Evolutionary conservation across 2,113 vertebrate genomes (phyloP), one percentile per base, ranked within the genome.

Genomic region (Aspidoscelis tigris): DNA sequence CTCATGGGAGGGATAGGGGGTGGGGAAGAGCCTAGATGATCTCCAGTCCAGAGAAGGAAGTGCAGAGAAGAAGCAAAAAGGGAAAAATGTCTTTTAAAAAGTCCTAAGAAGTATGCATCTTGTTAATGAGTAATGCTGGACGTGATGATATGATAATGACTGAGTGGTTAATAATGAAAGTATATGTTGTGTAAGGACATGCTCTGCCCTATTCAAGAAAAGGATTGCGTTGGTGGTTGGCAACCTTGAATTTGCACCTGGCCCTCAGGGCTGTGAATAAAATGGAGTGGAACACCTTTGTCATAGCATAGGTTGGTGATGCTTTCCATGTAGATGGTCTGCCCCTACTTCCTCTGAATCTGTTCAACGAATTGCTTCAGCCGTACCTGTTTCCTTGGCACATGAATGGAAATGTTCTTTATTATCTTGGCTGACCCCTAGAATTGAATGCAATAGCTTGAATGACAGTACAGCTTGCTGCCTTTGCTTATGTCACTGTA

Each of bases 341-440:
- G 12, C 47, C 26, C n/a, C 10, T 5, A 14, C n/a, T 39, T 47
- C 12, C 44, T 41, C 21, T 73, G 41, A n/a, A 65, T 43, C 58
- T 82, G 24, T 74, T 41, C 70, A 73, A 43, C 8, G 9, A 53
- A 64, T 33, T 72, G 26, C 41, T 73, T 72, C 11, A 50, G 33
- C 82, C 89, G 22, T 55, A 89, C 11, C 74, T 91, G 4, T 43
- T 91, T 78, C 43, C 66, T 89, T 47, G 58, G 41, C 33, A 24
- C 5, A 41, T 53, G 33, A 3, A 41, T 4, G 14, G 50, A 71
- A 21, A 50, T 41, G 47, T 2, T 41, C 9, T 70, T 71, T 20
- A 22, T 44, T 78, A 24, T 41, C 11, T 68, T 33, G 24, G 21
- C 21, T 61, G 39, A 26, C 21, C 41, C 50, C 12, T 7, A 73